These are phyloP conservation scores for Heliopora coerulea DNA, from an alignment of 92 coral and sea anemone genomes.

Conservation along the genomic window DNA sequence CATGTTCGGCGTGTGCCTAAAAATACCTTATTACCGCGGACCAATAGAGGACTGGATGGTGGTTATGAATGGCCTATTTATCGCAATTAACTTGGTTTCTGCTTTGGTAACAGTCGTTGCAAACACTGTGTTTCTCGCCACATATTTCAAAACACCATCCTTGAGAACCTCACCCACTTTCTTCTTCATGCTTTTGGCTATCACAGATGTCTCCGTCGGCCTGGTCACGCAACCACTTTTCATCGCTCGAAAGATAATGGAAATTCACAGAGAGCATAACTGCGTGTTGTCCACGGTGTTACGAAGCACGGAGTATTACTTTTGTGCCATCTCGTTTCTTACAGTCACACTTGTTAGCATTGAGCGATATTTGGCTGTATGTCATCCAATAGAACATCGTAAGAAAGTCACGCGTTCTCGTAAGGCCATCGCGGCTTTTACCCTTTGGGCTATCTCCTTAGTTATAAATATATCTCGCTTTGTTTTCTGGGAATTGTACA, in stretches of 20 bases:
- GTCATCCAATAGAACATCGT: conserved; percentile 41
- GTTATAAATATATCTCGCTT: conserved; percentile 21
- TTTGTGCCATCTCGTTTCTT: conserved; percentile 47
- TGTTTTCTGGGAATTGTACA: not conserved
- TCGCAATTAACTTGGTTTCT: conserved; percentile 28
- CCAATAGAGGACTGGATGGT: conserved; percentile 16
- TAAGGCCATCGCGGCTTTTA: conserved; percentile 18
- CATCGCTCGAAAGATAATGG: conserved; percentile 44
- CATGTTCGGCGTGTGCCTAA: conserved; percentile 9
- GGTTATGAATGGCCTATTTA: conserved; percentile 29
- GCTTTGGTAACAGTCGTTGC: conserved; percentile 32
- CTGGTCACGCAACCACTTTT: conserved; percentile 41
- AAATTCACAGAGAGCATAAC: conserved; percentile 26
- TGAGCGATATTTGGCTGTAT: conserved; percentile 49
- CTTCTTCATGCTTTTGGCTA: conserved; percentile 33
- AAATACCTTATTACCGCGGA: conserved; percentile 29
- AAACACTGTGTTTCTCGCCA: conserved; percentile 34
- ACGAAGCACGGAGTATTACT: conserved; percentile 25
- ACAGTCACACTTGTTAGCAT: conserved; percentile 48
- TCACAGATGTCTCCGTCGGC: conserved; percentile 49
- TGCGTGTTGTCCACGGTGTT: conserved; percentile 41
- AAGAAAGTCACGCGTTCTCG: conserved; percentile 36
- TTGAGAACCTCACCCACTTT: conserved; percentile 29
- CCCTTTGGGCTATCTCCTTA: conserved; percentile 33
- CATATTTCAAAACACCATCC: conserved; percentile 26